Conservation (phyloP, 2,797 vertebrate species). For the Bovichtus diacanthus region DNA sequence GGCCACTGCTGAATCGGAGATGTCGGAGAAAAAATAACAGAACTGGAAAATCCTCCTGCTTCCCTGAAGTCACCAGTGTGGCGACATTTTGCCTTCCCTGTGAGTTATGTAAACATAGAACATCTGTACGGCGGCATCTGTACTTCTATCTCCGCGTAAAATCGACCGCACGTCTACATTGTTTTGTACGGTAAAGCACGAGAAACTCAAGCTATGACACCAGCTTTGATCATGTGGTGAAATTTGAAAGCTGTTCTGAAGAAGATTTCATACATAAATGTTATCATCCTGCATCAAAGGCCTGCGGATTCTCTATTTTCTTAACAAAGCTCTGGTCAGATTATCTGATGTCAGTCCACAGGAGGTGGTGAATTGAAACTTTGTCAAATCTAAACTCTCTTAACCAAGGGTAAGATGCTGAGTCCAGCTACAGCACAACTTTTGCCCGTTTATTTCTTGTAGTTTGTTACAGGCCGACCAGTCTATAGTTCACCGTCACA, state of each 20-base stretch:
- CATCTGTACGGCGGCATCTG: no score
- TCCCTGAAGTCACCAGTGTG: no score
- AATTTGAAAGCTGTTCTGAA: conserved; percentile 37
- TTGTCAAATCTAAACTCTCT: conserved; percentile 10
- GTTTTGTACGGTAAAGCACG: no score
- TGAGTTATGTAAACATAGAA: no score
- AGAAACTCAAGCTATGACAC: no score
- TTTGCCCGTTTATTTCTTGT: not conserved
- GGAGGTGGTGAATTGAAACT: conserved; percentile 30
- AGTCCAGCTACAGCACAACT: not conserved
- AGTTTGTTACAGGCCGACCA: not conserved
- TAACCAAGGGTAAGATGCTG: not conserved
- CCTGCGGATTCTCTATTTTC: conserved; percentile 1
- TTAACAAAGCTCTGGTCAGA: conserved; percentile 28
- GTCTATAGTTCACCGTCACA: not conserved
- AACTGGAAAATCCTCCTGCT: no score
- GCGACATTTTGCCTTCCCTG: no score
- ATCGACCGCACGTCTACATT: no score
- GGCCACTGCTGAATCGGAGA: no score
- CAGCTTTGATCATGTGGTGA: conserved; percentile 25
- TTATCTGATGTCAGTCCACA: conserved; percentile 39
- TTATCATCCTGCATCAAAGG: conserved; percentile 24
- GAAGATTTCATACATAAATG: conserved; percentile 12
- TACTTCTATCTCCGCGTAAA: no score
- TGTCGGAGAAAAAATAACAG: no score